phyloP scores from a whole-genome alignment of 2,888 invertebrate species.

The Pegoplata infirma region DNA sequence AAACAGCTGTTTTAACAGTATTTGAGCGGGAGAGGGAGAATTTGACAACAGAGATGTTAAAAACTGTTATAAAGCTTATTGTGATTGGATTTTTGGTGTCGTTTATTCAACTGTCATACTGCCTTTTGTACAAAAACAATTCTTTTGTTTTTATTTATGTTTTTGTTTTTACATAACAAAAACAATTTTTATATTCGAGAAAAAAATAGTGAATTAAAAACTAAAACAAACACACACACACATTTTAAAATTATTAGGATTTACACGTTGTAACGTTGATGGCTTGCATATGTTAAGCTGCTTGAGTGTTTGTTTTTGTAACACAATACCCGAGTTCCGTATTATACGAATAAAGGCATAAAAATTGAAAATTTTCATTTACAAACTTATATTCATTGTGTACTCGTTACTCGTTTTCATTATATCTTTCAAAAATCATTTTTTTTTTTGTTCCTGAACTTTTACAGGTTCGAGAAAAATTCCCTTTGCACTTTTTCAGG shows the following conservation, averaged over 20 bases:
- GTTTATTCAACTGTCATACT: too few species aligned
- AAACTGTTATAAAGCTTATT: constrained; percentile 27
- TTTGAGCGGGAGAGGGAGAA: background rate
- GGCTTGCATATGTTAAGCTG: background rate
- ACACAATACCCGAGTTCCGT: background rate
- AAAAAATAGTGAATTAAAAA: background rate
- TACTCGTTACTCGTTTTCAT: background rate
- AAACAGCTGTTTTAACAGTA: constrained; percentile 45
- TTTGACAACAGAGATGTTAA: background rate
- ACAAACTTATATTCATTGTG: background rate
- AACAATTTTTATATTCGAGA: constrained; percentile 2
- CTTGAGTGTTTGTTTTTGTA: background rate
- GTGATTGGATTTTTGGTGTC: constrained; percentile 34
- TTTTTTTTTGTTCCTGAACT: background rate
- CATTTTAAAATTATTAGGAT: background rate
- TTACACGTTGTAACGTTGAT: background rate
- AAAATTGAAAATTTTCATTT: constrained; percentile 2
- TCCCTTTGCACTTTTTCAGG: too few species aligned
- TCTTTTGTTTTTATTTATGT: background rate
- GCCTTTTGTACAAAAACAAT: too few species aligned
- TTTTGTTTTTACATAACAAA: constrained; percentile 22
- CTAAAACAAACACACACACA: background rate
- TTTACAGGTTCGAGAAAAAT: too few species aligned
- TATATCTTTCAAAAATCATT: background rate
- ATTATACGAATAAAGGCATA: background rate